Evolutionary conservation across 2,888 invertebrate genomes (phyloP), one percentile per base, ranked within the genome.

Genomic region (Drosophila percnosoma): DNA sequence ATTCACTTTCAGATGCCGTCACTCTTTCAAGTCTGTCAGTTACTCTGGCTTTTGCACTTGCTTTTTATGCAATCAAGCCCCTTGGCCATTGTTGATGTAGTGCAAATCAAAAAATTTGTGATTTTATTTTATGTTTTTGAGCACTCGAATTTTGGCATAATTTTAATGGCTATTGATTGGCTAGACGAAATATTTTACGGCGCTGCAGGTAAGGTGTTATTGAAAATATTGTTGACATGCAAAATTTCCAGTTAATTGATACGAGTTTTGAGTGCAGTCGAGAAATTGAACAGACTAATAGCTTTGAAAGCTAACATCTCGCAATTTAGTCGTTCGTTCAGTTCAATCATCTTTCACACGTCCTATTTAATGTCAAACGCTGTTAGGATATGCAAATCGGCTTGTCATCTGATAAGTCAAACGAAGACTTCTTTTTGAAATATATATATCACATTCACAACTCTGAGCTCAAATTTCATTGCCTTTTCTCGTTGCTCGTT

Each of bases 31-130:
- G 18, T 36, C 29, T 53, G 27, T 57, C 11, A 53, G 51, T 48
- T 31, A 18, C 29, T 51, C 31, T 11, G 7, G 53, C 27, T 48
- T 68, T 66, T 66, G 55, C 63, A 76, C 73, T 79, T 72, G 67
- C 70, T 75, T 68, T 78, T 72, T 72, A 76, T 79, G 67, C 77
- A 80, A 79, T 75, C 80, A 68, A 53, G 45, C 65, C 75, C 66
- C 52, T 57, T 71, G 75, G 80, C 55, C 36, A 69, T 59, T 70
- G 38, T n/a, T 66, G 54, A 49, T 66, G 13, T 45, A n/a, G 51
- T 38, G 13, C 66, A 69, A 73, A 68, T 76, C 59, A 64, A 67
- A 66, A 54, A 53, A 61, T 53, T 75, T 66, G 21, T 24, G 48
- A 67, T 70, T 75, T 75, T 42, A 57, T 68, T 76, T 68, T 57